These are phyloP conservation scores for Apis florea DNA, from an alignment of 1,140 invertebrate species.

Conservation along the genomic window DNA sequence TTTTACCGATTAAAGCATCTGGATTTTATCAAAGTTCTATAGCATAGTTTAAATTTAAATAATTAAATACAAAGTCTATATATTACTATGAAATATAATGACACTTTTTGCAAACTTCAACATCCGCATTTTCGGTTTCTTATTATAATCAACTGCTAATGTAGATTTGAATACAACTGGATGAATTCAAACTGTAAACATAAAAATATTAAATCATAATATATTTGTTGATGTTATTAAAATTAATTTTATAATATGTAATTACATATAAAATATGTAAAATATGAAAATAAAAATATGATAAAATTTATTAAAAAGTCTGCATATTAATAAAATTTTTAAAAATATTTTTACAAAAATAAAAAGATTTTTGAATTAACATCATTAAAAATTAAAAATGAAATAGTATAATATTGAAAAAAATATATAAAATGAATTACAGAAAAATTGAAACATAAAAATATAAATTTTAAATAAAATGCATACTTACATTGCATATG, in stretches of 20 bases:
- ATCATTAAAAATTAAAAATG: slow-evolving; percentile 11
- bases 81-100: slow-evolving; percentile 66
- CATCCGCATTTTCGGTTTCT: slow-evolving; percentile 69
- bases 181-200: slow-evolving; percentile 55
- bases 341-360: slow-evolving; percentile 6
- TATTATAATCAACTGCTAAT: not conserved
- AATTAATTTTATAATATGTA: no score
- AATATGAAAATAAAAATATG: not conserved
- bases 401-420: not conserved
- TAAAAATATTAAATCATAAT: not conserved
- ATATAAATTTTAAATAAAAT: slow-evolving; percentile 28
- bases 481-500: slow-evolving; percentile 79
- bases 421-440: slow-evolving; percentile 28
- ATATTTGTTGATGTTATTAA: not conserved
- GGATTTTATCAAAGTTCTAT: slow-evolving; percentile 19
- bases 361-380: not conserved
- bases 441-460: slow-evolving; percentile 28
- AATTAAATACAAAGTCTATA: slow-evolving; percentile 50
- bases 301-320: slow-evolving; percentile 24
- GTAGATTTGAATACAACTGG: not conserved
- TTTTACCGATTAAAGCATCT: not conserved
- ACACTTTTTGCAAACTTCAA: slow-evolving; percentile 70
- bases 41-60: slow-evolving; percentile 13
- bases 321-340: not conserved
- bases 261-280: no score